phyloP scores from a whole-genome alignment of 2,888 invertebrate genomes.

The Carterocephalus palaemon region DNA sequence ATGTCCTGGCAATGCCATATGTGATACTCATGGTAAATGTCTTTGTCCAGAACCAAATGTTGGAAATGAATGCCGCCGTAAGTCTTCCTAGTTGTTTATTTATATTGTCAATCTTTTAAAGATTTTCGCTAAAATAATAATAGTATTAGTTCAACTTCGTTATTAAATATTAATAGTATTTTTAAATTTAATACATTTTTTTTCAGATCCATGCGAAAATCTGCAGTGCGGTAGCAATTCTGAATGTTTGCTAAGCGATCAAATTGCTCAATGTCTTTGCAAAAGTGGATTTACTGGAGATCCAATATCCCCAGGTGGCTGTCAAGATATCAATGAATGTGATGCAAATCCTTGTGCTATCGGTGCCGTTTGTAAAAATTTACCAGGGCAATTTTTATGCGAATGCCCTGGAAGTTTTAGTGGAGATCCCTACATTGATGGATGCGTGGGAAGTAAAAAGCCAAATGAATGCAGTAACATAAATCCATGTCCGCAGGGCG shows the following conservation, averaged over 20 bases:
- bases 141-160: neutral
- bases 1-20: conserved; percentile 94
- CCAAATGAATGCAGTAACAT: conserved; percentile 85
- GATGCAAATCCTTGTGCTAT: conserved; percentile 86
- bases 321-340: conserved; percentile 95
- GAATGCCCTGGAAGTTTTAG: conserved; percentile 90
- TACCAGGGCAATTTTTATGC: conserved; percentile 91
- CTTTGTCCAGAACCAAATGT: conserved; percentile 94
- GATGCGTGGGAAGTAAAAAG: conserved; percentile 83
- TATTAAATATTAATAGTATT: neutral
- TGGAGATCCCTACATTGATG: conserved; percentile 89
- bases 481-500: conserved; percentile 89
- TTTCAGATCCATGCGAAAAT: conserved; percentile 92
- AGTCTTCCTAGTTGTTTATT: conserved; percentile 67
- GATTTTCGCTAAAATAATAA: conserved; percentile 10
- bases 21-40: conserved; percentile 87
- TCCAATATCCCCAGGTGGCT: conserved; percentile 82
- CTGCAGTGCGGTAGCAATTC: conserved; percentile 91
- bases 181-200: conserved; percentile 26
- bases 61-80: conserved; percentile 94
- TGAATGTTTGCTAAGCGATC: conserved; percentile 91
- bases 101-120: neutral
- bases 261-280: conserved; percentile 91
- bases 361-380: conserved; percentile 93
- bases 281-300: conserved; percentile 88